Evolutionary conservation across 2,888 invertebrate genomes (phyloP).

Genomic region (Mythimna impura): DNA sequence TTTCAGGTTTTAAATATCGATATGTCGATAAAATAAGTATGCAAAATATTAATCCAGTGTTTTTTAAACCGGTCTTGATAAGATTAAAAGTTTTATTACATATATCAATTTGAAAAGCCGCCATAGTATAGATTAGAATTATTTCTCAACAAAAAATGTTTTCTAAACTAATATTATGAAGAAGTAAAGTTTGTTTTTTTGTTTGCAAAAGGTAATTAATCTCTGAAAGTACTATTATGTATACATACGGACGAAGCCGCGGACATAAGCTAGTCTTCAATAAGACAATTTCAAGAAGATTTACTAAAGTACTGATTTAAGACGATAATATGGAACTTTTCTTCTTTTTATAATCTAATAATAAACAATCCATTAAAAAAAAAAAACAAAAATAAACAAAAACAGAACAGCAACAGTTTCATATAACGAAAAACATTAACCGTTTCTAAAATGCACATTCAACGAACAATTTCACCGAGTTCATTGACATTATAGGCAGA

Average conservation of each 20-base stretch:
- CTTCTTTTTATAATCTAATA: not conserved
- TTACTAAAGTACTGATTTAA: no score
- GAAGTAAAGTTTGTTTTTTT: no score
- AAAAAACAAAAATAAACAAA: not conserved
- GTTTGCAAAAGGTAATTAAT: no score
- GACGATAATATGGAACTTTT: not conserved
- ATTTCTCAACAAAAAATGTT: not conserved
- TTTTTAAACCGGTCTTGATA: not conserved
- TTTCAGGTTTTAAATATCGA: not conserved
- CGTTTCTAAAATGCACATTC: constrained; percentile 35
- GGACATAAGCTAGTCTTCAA: no score
- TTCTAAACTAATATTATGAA: not conserved
- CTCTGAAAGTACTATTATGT: no score
- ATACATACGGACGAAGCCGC: no score
- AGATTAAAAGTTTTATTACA: not conserved
- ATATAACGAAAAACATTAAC: not conserved
- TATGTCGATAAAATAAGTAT: not conserved
- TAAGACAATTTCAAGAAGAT: not conserved
- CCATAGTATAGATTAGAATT: not conserved
- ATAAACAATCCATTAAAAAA: not conserved
- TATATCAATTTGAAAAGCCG: not conserved
- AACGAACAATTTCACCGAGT: constrained; percentile 65
- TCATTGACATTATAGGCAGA: constrained; percentile 82
- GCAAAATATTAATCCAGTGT: not conserved
- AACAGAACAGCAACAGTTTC: not conserved